Base-by-base conservation (phyloP, 2,797 vertebrate species). In the Miichthys miiuy region DNA sequence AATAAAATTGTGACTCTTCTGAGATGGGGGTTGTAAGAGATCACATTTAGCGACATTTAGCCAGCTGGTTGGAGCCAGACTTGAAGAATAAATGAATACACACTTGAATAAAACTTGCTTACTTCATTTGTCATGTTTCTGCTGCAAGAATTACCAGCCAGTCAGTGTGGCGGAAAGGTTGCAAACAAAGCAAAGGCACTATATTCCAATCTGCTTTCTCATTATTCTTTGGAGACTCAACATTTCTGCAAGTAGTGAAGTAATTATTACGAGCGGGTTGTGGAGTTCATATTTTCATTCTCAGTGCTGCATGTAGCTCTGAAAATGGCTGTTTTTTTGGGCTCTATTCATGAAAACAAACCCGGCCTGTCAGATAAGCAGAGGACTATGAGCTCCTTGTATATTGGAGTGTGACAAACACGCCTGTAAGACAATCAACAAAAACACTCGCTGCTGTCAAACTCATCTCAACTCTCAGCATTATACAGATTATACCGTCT, bases 41-140 rank as follows among this genome's bases (percentile, higher is more conserved):
- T 62, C 70, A 54, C 42, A 61, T 65, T 77, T 72, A 38, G 25
- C 50, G 42, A 7, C 30, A n/a, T 64, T 80, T 65, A 80, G 20
- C 57, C 68, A 80, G 79, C 79, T 82, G 64, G 47, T 46, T 57
- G 71, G 70, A 77, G 64, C 44, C 20, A 42, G 21, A 34, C 66
- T 58, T 18, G 10, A 42, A 30, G 54, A 81, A 77, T 65, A 58
- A 83, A 84, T 76, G 38, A 81, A 81, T 12, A 63, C 25, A 44
- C 62, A 63, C 25, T 73, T 11, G 41, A 87, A 79, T 75, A 74
- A 76, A 79, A 83, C 62, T 18, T 65, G 66, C 67, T 75, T 65
- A 82, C 75, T 84, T 85, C 65, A 71, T 82, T 85, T 77, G 79
- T 85, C 65, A 80, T 74, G 62, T 87, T 80, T 80, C 68, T 60